Evolutionary conservation across 2,113 vertebrate genomes (phyloP), one percentile per base, ranked within the genome.

Genomic region (Takifugu flavidus): DNA sequence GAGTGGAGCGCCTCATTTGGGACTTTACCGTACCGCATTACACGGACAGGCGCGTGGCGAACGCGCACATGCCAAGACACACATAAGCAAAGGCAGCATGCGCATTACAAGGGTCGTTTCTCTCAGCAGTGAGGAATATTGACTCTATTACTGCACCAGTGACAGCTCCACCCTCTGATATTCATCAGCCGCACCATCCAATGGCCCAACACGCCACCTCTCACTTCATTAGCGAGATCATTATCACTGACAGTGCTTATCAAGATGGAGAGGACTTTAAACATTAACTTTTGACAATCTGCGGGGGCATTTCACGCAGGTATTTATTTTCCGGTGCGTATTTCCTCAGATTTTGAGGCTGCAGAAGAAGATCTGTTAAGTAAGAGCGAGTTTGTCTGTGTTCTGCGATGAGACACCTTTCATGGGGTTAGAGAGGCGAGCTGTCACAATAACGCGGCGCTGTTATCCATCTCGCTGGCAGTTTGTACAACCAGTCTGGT

Each of bases 211-310:
- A 68, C 82, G 67, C 53, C 34, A 39, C 8, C 66, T 86, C 78
- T 85, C 80, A 84, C 81, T 83, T 85, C 73, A 84, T 83, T 84
- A 88, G 82, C 80, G 70, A 70, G 65, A 49, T 70, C 77, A 81
- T 88, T 88, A 87, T 81, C 80, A 71, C 61, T 53, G 78, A 63
- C 25, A 47, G 74, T 72, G 79, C 80, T 74, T 82, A 87, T 83
- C 76, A 42, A 65, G 61, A 75, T 44, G 64, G 78, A 70, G 74
- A 8, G 64, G 83, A 80, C 66, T 63, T 57, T 42, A 71, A 72
- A 53, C 63, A 53, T 65, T 58, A 15, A 58, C n/a, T 20, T 20
- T 20, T 20, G 5, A 59, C 45, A 13, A 66, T 74, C 58, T 59
- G 6, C 49, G 13, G 67, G 47, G 45, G 15, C 45, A 47, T 47